Evolutionary conservation across 2,113 vertebrate genomes (phyloP), one percentile per base, ranked within the genome.

Genomic region (Cryptomyrus ogoouensis): DNA sequence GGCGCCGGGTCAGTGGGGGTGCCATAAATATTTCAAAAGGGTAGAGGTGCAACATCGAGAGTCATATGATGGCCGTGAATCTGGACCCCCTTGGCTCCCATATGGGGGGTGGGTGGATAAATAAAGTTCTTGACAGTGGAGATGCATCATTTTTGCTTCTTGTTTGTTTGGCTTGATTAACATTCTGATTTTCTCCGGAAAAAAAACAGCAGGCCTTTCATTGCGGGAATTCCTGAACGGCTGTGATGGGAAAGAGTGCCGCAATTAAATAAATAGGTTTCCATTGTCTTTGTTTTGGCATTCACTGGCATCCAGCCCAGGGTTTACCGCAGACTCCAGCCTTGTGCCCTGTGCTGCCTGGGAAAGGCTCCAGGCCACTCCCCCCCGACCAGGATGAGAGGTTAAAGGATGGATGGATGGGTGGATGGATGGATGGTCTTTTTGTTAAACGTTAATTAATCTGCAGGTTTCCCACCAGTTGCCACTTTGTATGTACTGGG

Each of bases 1-100:
- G 39, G 17, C 4, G 7, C 15, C 5, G 13, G 77, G 42, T 19
- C 42, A 6, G 77, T 21, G 42, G 83, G 83, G 17, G 39, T 39
- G 74, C 17, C 42, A 56, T 89, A 56, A 89, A 89, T 83, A 83
- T 89, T 89, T 89, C 88, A 89, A 56, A 58, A 89, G 47, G 70
- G 70, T 49, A 83, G 47, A 1, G 62, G 66, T 53, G 74, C 15
- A 50, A 80, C 50, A 52, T 15, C 4, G 24, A 83, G 42, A 53
- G 47, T 12, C 47, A 2, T 9, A 31, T 21, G 35, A 10, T 12
- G 35, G 84, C 10, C 15, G 3, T 70, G 66, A 44, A 83, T 83
- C 46, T 42, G 52, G 31, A 88, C 58, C 35, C 4, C 35, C 13
- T 4, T 35, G 21, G 31, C 24, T 88, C 53, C 21, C 53, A 44